Conservation (phyloP, 2,113 vertebrate genomes). For the Amazona guildingii region DNA sequence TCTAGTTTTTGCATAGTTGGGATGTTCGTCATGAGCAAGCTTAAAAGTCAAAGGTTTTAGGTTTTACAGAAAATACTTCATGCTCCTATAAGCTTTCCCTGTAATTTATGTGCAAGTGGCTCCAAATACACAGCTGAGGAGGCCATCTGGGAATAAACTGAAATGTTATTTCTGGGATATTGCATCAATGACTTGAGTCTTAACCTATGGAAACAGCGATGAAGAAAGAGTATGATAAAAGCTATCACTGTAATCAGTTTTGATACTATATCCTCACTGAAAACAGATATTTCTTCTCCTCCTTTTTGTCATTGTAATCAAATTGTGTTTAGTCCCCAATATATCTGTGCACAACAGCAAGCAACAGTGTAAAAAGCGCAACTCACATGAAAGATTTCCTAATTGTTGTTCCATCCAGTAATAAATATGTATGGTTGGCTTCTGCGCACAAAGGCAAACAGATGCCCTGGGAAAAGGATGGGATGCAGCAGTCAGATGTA, state of each 20-base stretch:
- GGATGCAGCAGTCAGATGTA: neutral
- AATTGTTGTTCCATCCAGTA: slow-evolving; percentile 16
- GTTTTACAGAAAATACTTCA: slow-evolving; percentile 47
- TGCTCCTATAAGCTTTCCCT: neutral
- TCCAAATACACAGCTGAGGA: slow-evolving; percentile 6
- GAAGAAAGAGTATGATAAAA: slow-evolving; percentile 28
- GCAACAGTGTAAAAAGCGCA: neutral
- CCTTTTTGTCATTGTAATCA: neutral
- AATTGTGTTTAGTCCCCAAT: neutral
- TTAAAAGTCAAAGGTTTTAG: slow-evolving; percentile 56
- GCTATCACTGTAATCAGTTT: slow-evolving; percentile 5
- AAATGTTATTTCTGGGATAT: slow-evolving; percentile 35
- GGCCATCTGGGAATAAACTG: neutral
- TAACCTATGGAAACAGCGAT: slow-evolving; percentile 19
- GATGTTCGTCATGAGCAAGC: slow-evolving; percentile 31
- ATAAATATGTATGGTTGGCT: slow-evolving; percentile 30
- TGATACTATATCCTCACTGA: neutral
- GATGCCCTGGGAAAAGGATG: neutral
- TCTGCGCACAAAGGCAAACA: neutral
- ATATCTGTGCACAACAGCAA: neutral
- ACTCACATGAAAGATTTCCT: slow-evolving; percentile 10
- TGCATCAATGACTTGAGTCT: slow-evolving; percentile 17
- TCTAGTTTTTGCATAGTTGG: neutral
- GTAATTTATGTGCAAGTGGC: slow-evolving; percentile 48
- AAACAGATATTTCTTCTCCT: neutral